Base-by-base conservation (phyloP, 2,888 invertebrate genomes). In the Hofmannophila pseudospretella region DNA sequence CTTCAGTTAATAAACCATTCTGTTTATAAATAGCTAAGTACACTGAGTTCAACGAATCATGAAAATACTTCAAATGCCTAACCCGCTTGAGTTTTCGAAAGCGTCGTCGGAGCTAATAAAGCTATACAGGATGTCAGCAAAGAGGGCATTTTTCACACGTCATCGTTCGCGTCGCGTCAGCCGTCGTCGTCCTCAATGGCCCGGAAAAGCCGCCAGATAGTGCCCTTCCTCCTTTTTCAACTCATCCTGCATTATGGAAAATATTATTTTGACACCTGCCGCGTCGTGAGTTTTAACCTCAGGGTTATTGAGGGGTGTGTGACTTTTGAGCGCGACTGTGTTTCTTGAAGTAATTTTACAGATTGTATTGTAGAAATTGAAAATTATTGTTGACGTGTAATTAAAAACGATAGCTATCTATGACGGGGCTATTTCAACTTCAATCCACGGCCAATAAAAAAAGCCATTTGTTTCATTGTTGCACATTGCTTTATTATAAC, bases 191-290 rank as follows among this genome's bases (percentile, higher is more conserved):
- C 44, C 42, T 54, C 66, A 65, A 67, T 64, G 66, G 54, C 38
- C 49, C 54, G 69, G 67, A 68, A 67, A 59, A 66, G 58, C 59
- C 58, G 50, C 49, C 38, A 49, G 59, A 64, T 64, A 62, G 58
- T 51, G 55, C 48, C 46, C 52, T 57, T 49, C 50, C 42, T 36
- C 51, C 44, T 49, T 54, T 60, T 58, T 51, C 41, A 37, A 42
- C 48, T 51, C 50, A 50, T 46, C 49, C 44, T 42, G 34, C 44
- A 49, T 58, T 55, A 54, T 47, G 52, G 47, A 49, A 52, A 54
- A 49, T 47, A 44, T 49, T 58, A 56, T 47, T 54, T 56, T 58
- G 58, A 60, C 58, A 60, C 54, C 52, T 59, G 57, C 56, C 54
- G 41, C 47, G 47, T 7, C 34, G 10, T n/a, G n/a, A n/a, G n/a